phyloP scores from a whole-genome alignment of 2,888 invertebrate genomes.

The Linnaemya vulpina region DNA sequence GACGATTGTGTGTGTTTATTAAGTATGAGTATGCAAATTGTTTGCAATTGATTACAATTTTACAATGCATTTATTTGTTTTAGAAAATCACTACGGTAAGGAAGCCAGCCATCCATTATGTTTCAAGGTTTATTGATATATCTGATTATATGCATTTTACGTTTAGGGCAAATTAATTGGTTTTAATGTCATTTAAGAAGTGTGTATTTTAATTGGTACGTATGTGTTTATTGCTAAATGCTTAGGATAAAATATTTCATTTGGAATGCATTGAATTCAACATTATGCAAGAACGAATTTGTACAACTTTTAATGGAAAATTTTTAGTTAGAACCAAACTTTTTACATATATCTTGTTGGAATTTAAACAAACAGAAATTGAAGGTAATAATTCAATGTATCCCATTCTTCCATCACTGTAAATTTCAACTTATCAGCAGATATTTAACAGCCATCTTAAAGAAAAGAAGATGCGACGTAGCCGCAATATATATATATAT shows the following conservation, averaged over 20 bases:
- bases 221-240: slow-evolving; percentile 7
- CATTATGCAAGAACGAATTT: too few species aligned
- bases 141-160: slow-evolving; percentile 67
- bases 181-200: slow-evolving; percentile 60
- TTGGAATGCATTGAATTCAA: too few species aligned
- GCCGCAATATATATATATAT: too few species aligned
- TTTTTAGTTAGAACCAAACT: too few species aligned
- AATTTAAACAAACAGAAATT: too few species aligned
- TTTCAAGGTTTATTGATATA: slow-evolving; percentile 66
- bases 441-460: too few species aligned
- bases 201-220: slow-evolving; percentile 5
- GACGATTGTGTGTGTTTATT: neutral
- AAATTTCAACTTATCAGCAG: too few species aligned
- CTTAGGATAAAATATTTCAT: neutral
- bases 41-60: slow-evolving; percentile 69
- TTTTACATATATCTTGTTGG: too few species aligned
- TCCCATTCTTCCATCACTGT: too few species aligned
- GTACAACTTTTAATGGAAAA: too few species aligned
- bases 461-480: too few species aligned
- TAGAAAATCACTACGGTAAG: slow-evolving; percentile 40
- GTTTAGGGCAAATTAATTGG: slow-evolving; percentile 70
- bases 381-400: too few species aligned
- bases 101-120: slow-evolving; percentile 23
- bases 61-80: slow-evolving; percentile 65
- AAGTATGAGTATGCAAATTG: slow-evolving; percentile 45